phyloP scores from a whole-genome alignment of 2,113 vertebrate genomes.

The Mirounga angustirostris region DNA sequence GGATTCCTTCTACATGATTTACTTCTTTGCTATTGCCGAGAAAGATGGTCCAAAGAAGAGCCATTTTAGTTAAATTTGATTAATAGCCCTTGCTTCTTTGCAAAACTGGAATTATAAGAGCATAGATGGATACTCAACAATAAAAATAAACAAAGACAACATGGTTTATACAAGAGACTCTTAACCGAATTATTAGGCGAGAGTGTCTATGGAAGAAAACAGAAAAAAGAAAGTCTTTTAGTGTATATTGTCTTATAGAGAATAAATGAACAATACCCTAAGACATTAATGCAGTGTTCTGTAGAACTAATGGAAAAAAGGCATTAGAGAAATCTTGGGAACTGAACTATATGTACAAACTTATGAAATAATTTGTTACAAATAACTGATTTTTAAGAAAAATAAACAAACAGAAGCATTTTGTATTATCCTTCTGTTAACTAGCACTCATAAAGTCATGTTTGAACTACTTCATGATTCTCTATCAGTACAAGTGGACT shows the following conservation, averaged over 20 bases:
- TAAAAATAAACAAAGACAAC: conserved; percentile 59
- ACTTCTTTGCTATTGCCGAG: conserved; percentile 65
- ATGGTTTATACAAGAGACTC: conserved; percentile 69
- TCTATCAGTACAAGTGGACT: conserved; percentile 9
- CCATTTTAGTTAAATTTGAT: conserved; percentile 75
- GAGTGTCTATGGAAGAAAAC: conserved; percentile 74
- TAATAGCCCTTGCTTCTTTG: conserved; percentile 71
- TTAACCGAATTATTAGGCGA: conserved; percentile 55
- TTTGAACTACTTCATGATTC: conserved; percentile 5
- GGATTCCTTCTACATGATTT: conserved; percentile 65
- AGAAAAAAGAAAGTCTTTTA: conserved; percentile 33
- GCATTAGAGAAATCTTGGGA: neutral
- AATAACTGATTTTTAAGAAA: conserved; percentile 64
- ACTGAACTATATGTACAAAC: neutral
- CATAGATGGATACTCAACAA: conserved; percentile 69
- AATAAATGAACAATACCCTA: conserved; percentile 17
- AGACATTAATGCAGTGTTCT: neutral
- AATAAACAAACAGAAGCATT: neutral
- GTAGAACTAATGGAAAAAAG: neutral
- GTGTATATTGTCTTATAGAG: neutral
- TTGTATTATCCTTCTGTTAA: conserved; percentile 43
- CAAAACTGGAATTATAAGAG: conserved; percentile 73
- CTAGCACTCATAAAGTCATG: conserved; percentile 2
- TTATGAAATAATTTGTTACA: conserved; percentile 52
- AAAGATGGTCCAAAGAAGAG: conserved; percentile 62